Conservation (phyloP, 2,888 invertebrate genomes). For the Thereva nobilitata region DNA sequence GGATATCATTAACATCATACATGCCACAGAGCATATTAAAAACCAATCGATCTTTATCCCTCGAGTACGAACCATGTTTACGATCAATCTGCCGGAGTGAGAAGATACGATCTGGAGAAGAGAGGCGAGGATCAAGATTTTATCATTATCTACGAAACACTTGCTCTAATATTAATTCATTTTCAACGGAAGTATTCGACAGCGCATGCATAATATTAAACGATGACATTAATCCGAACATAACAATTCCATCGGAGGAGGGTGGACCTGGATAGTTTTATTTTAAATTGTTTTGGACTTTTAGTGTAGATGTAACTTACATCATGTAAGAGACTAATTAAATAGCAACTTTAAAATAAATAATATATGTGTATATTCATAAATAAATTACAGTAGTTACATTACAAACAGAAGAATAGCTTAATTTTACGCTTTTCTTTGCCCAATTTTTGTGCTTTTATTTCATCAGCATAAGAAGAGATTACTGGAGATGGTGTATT, state of each 20-base stretch:
- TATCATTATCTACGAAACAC: slow-evolving; percentile 75
- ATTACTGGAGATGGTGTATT: slow-evolving; percentile 1
- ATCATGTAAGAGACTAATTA: not conserved
- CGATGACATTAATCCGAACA: slow-evolving; percentile 16
- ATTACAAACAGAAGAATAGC: slow-evolving; percentile 44
- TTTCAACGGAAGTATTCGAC: slow-evolving; percentile 61
- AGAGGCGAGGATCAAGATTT: slow-evolving; percentile 74
- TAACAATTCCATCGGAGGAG: too few relatives aligned
- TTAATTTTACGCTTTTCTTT: slow-evolving; percentile 42
- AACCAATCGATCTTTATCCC: slow-evolving; percentile 62
- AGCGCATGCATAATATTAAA: slow-evolving; percentile 58
- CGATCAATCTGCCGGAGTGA: slow-evolving; percentile 73
- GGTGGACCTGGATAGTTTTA: too few relatives aligned
- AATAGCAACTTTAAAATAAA: not conserved
- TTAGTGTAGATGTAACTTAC: too few relatives aligned
- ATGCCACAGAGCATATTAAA: slow-evolving; percentile 46
- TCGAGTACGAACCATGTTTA: slow-evolving; percentile 73
- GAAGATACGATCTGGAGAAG: slow-evolving; percentile 60
- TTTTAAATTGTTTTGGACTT: too few relatives aligned
- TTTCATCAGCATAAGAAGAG: slow-evolving; percentile 8
- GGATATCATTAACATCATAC: slow-evolving; percentile 1
- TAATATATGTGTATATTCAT: slow-evolving; percentile 3
- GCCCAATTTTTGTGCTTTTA: slow-evolving; percentile 34
- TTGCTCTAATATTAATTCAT: slow-evolving; percentile 57
- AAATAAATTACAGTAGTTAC: slow-evolving; percentile 24